These are phyloP conservation scores for Diploptera punctata DNA, from an alignment of 2,888 invertebrate species.

Conservation along the genomic window DNA sequence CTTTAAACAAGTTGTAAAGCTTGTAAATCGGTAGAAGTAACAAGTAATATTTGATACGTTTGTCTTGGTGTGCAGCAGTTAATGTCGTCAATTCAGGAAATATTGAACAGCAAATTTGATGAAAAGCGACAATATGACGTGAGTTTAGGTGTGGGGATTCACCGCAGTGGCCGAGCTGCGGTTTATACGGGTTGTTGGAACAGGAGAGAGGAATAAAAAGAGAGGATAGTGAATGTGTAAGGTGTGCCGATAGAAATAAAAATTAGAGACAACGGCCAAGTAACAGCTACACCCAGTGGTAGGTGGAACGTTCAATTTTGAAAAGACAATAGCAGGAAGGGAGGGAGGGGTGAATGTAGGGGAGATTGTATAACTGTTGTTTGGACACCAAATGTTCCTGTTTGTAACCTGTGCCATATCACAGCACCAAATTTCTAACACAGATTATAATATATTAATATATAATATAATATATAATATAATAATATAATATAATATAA, in stretches of 20 bases:
- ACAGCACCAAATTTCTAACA: too few species aligned
- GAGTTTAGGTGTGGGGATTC: neutral
- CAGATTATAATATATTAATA: too few species aligned
- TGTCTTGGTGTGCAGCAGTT: neutral
- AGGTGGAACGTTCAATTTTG: slow-evolving; percentile 28
- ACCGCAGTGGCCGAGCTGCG: slow-evolving; percentile 22
- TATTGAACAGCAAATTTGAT: slow-evolving; percentile 29
- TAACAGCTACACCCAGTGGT: neutral
- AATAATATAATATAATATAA: too few species aligned
- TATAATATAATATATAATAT: too few species aligned
- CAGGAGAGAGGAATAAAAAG: slow-evolving; percentile 3
- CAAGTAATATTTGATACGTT: neutral
- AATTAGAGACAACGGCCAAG: slow-evolving; percentile 20
- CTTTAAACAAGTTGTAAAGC: neutral
- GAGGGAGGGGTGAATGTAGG: neutral
- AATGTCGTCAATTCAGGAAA: slow-evolving; percentile 16
- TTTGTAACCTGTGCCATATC: neutral
- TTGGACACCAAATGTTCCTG: neutral
- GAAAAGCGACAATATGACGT: slow-evolving; percentile 23
- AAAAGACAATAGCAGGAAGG: slow-evolving; percentile 1
- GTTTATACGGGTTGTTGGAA: slow-evolving; percentile 9
- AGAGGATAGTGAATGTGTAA: neutral
- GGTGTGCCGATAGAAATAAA: slow-evolving; percentile 22
- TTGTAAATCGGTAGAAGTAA: neutral
- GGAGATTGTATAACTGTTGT: slow-evolving; percentile 1